Evolutionary conservation across 2,113 vertebrate species (phyloP), one percentile per base, ranked within the genome.

Genomic region (Nothoprocta perdicaria): DNA sequence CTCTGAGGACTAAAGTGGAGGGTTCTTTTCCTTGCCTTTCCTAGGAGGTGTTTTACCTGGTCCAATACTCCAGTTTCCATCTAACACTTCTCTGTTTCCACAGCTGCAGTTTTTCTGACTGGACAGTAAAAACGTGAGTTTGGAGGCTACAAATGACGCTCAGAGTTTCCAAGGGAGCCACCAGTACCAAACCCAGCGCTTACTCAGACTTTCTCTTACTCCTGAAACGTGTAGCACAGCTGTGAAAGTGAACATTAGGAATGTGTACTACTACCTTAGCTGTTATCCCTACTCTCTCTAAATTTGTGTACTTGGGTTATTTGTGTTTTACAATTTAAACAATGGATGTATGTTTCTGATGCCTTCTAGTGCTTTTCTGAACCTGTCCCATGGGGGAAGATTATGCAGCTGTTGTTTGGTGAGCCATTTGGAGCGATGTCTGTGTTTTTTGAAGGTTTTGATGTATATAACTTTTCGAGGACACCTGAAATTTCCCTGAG

Each of bases 201-300:
- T 98, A 97, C 94, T 97, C 97, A 89, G 97, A 97, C 96, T 97
- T 98, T 96, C 97, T 98, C 97, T 97, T 97, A 96, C 96, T 97
- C 97, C 98, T 98, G 97, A 98, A 98, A 98, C 94, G 98, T 99
- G 98, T 99, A 99, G 98, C 99, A 98, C 98, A 99, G 98, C 98
- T 98, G 99, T 99, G 99, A 99, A 99, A 98, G 98, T 99, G 98
- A 99, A 97, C 96, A 97, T 97, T 99, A 98, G 98, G 98, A 97
- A 98, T 94, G 98, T 98, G 98, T 98, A 98, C 97, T 98, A 98
- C 98, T 98, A 98, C 98, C 98, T 97, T 99, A 97, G 97, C 98
- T 98, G 98, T 99, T 97, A 97, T 95, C 97, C 98, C 98, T 98
- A 95, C 97, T 98, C 98, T 98, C 96, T 97, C 93, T 72, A 97